Evolutionary conservation across 2,797 vertebrate genomes (phyloP), one percentile per base, ranked within the genome.

Genomic region (Knipowitschia caucasica): DNA sequence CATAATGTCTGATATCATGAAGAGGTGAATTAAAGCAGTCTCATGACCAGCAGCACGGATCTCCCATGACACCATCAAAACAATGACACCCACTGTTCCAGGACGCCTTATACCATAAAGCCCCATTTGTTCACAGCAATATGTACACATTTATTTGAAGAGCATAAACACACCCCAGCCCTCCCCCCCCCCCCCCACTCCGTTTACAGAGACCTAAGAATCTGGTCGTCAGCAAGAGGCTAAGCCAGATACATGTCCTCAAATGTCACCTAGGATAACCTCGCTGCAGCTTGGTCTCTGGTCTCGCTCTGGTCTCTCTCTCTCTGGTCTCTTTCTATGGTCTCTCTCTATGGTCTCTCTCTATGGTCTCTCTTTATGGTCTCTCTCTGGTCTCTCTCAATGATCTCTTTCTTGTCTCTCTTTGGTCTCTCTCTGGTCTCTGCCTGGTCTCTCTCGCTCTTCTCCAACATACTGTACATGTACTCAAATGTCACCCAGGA

Each of bases 251-350:
- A 82, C 72, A 74, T 81, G 81, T 78, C 59, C 81, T 85, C 82
- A 83, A 83, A 84, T 85, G 78, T 79, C 77, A 87, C 83, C 85
- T 85, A 69, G 62, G 63, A 73, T 84, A 83, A 86, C 81, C 80
- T 71, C 69, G 27, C 64, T 26, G 59, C 53, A 64, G 49, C 67
- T 38, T 20, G 17, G 8, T 10, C 18, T 18, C n/a, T n/a, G n/a
- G n/a, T n/a, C n/a, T n/a, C n/a, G n/a, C 70, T 81, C 78, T 46
- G 40, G 66, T 73, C 51, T 75, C 70, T 57, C 59, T 60, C 51
- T 51, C 59, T n/a, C n/a, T n/a, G n/a, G n/a, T n/a, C n/a, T n/a
- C n/a, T n/a, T n/a, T n/a, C n/a, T n/a, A n/a, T n/a, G n/a, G n/a
- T n/a, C n/a, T n/a, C n/a, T n/a, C n/a, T n/a, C n/a, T n/a, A n/a